A percentile compares a stretch with the other conserved stretches of the same genome.
phyloP scores from a whole-genome alignment of 2,888 invertebrate genomes.

The Pollenia griseotomentosa region DNA sequence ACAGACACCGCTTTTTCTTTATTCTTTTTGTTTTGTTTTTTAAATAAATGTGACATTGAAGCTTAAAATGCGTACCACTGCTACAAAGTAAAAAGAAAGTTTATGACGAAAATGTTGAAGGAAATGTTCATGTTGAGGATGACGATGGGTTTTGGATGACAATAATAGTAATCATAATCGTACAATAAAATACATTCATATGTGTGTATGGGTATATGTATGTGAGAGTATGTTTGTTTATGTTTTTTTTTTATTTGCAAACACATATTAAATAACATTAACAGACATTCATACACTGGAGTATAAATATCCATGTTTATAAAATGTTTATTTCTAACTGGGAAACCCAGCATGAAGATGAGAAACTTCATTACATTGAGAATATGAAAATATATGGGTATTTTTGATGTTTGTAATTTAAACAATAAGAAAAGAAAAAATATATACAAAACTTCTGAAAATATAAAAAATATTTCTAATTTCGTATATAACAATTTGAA shows the following conservation, averaged over 20 bases:
- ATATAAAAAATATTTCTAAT: no score
- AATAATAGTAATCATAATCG: slow-evolving; percentile 61
- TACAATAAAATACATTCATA: slow-evolving; percentile 22
- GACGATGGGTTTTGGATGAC: slow-evolving; percentile 44
- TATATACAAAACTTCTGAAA: no score
- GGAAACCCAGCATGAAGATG: slow-evolving; percentile 51
- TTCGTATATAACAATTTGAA: no score
- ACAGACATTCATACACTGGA: background rate
- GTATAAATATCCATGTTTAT: background rate
- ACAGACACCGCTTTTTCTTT: slow-evolving; percentile 10
- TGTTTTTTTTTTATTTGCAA: no score
- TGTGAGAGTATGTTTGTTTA: no score
- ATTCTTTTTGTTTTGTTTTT: background rate
- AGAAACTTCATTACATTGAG: slow-evolving; percentile 25
- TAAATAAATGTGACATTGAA: slow-evolving; percentile 66
- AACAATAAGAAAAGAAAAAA: background rate
- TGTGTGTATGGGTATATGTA: background rate
- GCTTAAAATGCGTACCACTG: slow-evolving; percentile 68
- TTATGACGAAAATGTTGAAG: slow-evolving; percentile 36
- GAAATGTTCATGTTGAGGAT: slow-evolving; percentile 26
- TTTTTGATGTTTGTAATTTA: background rate
- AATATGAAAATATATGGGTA: background rate
- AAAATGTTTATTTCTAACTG: slow-evolving; percentile 32
- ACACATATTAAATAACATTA: slow-evolving; percentile 1
- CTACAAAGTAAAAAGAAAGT: slow-evolving; percentile 29